Conservation (phyloP, 1,140 invertebrate genomes). For the Oncopodura yosiiana region DNA sequence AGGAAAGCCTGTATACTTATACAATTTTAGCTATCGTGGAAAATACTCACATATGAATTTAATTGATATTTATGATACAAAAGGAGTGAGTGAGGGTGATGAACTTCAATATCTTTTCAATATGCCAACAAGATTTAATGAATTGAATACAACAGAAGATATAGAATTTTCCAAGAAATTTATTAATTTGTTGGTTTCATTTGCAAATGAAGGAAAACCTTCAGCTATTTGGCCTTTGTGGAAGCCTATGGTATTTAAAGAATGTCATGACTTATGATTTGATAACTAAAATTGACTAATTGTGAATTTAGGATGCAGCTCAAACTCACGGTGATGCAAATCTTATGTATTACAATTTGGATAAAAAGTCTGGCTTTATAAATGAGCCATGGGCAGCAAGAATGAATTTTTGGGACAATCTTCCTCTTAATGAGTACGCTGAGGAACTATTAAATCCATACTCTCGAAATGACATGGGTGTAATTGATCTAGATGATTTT, state of each 20-base stretch:
- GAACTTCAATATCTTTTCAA: conserved; percentile 32
- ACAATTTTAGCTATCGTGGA: conserved; percentile 18
- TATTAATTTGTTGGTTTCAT: conserved; percentile 27
- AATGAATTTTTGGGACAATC: conserved; percentile 32
- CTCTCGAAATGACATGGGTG: neutral
- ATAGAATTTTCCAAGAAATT: conserved; percentile 25
- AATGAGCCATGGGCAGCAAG: conserved; percentile 24
- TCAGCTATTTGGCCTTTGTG: no score
- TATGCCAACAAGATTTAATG: conserved; percentile 2
- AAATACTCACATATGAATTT: conserved; percentile 10
- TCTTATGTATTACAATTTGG: conserved; percentile 23
- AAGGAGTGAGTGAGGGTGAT: conserved; percentile 30
- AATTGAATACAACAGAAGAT: neutral
- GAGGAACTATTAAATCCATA: conserved; percentile 13
- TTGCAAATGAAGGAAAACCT: conserved; percentile 29
- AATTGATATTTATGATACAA: conserved; percentile 6
- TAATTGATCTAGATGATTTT: no score
- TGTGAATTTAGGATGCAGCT: neutral
- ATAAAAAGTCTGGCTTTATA: conserved; percentile 8
- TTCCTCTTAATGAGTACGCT: conserved; percentile 30
- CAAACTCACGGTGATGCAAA: conserved; percentile 18
- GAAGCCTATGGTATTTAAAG: neutral
- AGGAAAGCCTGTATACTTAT: conserved; percentile 26
- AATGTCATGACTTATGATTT: neutral
- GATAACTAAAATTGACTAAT: neutral